These are phyloP conservation scores for Zaprionus lineosus DNA, from an alignment of 2,888 invertebrate species.

Conservation along the genomic window DNA sequence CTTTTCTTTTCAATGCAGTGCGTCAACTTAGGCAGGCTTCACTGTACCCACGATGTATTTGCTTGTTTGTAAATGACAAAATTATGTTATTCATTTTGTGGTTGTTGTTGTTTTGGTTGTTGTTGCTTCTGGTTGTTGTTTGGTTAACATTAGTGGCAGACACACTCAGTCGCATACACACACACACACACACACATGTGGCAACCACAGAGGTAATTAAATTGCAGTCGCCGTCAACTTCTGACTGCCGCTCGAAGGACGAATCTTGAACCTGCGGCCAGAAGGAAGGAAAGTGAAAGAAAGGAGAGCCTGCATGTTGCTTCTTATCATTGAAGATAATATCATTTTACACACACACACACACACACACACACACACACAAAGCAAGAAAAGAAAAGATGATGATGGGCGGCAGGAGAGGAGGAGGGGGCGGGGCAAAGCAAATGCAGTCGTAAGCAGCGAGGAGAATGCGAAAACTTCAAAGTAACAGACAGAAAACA, in stretches of 20 bases:
- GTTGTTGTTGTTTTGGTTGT: conserved; percentile 12
- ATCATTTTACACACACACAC: conserved; percentile 50
- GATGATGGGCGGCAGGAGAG: no score
- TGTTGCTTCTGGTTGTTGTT: background rate
- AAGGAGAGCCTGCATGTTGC: conserved; percentile 23
- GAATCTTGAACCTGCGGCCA: conserved; percentile 63
- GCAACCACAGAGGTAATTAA: conserved; percentile 70
- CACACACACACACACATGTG: conserved; percentile 1
- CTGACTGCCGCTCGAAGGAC: conserved; percentile 55
- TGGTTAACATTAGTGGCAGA: conserved; percentile 32
- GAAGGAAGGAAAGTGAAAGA: background rate
- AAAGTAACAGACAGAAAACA: conserved; percentile 56
- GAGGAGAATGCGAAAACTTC: conserved; percentile 55
- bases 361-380: conserved; percentile 1
- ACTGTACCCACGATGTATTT: conserved; percentile 22
- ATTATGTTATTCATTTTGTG: conserved; percentile 37
- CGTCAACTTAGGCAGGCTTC: conserved; percentile 20
- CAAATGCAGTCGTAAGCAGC: conserved; percentile 58
- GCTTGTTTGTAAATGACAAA: conserved; percentile 32
- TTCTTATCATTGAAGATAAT: conserved; percentile 65
- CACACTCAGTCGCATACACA: conserved; percentile 1
- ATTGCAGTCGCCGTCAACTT: conserved; percentile 55
- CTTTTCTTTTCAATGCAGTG: no score
- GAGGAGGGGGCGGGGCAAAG: no score
- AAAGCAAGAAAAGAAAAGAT: no score